Percentiles rank a stretch among this genome's conserved stretches.
Conservation (phyloP, 2,888 invertebrate genomes). For the Conistra vaccinii region DNA sequence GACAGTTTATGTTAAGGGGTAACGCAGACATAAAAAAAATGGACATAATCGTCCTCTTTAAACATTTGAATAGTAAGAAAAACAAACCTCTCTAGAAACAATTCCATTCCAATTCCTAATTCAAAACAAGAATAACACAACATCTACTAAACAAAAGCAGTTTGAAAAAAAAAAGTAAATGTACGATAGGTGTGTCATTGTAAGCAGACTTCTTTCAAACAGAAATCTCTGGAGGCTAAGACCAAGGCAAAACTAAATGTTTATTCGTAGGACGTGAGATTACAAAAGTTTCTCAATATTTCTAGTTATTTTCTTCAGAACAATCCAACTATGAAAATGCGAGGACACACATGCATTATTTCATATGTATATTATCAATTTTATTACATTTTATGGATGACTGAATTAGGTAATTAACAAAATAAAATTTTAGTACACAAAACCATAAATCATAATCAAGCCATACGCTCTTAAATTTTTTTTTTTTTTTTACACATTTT, state of each 20-base stretch:
- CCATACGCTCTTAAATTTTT: too few species aligned
- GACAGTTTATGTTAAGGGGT: background rate
- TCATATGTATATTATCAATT: background rate
- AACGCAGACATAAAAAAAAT: background rate
- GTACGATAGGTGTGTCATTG: background rate
- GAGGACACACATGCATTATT: too few species aligned
- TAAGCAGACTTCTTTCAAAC: slow-evolving; percentile 21
- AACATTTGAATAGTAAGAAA: background rate
- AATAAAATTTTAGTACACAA: background rate
- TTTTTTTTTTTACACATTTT: too few species aligned
- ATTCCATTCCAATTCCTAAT: background rate
- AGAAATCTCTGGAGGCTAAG: slow-evolving; percentile 17
- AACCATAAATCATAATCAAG: background rate
- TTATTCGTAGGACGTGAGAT: slow-evolving; percentile 27
- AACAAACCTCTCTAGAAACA: background rate
- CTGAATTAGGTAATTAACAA: too few species aligned
- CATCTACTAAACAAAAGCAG: background rate
- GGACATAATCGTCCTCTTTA: too few species aligned
- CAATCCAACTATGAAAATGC: slow-evolving; percentile 9
- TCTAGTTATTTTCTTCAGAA: slow-evolving; percentile 22
- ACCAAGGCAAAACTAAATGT: slow-evolving; percentile 25
- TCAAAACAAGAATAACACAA: background rate
- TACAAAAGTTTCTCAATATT: slow-evolving; percentile 40
- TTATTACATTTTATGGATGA: too few species aligned
- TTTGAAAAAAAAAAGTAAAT: too few species aligned